Base-by-base conservation (phyloP, 2,888 invertebrate genomes). In the Venusia cambrica region DNA sequence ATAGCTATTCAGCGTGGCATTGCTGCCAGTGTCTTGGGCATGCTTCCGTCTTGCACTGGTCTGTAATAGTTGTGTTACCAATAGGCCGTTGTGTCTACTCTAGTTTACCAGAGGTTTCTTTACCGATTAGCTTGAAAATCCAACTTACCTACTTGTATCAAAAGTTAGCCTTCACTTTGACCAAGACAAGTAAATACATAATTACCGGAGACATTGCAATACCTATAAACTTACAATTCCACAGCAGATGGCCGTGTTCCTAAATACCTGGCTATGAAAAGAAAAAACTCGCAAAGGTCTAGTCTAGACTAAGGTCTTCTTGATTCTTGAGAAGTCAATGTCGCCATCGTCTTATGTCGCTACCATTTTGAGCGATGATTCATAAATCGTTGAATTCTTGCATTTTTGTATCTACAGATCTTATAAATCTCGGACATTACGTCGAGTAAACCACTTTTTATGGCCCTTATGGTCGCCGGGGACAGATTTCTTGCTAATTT, bases 401-500 rank as follows among this genome's bases (percentile, higher is more conserved):
- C 60, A 55, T 18, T 26, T 45, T 45, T 54, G 60, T 62, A 64
- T 73, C 73, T 75, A 73, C n/a, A 74, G 71, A 65, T 61, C 62
- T 56, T 46, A 75, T 79, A 78, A 77, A 79, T 78, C 76, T 77
- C 72, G 67, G 68, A 62, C 66, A 63, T 70, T 62, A 57, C 65
- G 62, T 60, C 62, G 73, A 57, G 60, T 73, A 73, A 69, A 72
- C 72, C 65, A 77, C 72, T 78, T 78, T 80, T 77, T 79, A 75
- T 73, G 62, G 68, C 56, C 58, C 54, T 57, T 48, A 57, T 48
- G 65, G 55, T 68, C 69, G 57, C 62, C 57, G 65, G 68, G 66
- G 69, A n/a, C n/a, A n/a, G n/a, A 77, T 79, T 67, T 74, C 74
- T 72, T 73, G 70, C 66, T 75, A 77, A 78, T 77, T 69, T 74